phyloP scores from a whole-genome alignment of 30 jellyfish, hydroid and myxozoan genomes.

The Pseudorhiza aurosa region DNA sequence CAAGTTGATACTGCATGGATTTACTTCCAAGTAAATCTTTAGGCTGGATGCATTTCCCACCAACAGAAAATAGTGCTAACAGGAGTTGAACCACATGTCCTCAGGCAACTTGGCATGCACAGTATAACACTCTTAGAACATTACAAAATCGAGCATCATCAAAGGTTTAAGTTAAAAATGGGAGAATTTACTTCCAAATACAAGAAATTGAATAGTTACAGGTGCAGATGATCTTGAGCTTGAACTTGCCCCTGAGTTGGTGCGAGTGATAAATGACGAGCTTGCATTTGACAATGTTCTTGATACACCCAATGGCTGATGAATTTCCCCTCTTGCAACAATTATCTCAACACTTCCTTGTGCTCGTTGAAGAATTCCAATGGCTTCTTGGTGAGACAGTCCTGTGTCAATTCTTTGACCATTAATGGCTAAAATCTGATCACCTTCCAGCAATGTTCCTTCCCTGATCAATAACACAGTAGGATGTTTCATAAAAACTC shows the following conservation, averaged over 20 bases:
- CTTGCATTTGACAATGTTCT: slow-evolving; percentile 60
- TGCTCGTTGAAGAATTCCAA: slow-evolving; percentile 76
- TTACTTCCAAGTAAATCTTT: too few relatives aligned
- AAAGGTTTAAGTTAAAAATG: too few relatives aligned
- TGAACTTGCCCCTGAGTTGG: slow-evolving; percentile 75
- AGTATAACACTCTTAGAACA: too few relatives aligned
- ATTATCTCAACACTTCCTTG: slow-evolving; percentile 84
- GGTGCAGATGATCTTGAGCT: slow-evolving; percentile 72
- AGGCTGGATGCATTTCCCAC: too few relatives aligned
- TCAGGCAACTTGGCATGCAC: too few relatives aligned
- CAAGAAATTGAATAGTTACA: slow-evolving; percentile 20
- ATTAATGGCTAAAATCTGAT: slow-evolving; percentile 92
- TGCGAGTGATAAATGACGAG: slow-evolving; percentile 52
- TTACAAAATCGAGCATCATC: too few relatives aligned
- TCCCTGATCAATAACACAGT: slow-evolving; percentile 47
- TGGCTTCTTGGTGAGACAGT: slow-evolving; percentile 91
- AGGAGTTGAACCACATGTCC: too few relatives aligned
- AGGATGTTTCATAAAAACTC: background rate
- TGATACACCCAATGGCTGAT: slow-evolving; percentile 55
- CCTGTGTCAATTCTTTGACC: slow-evolving; percentile 92
- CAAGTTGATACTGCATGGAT: too few relatives aligned
- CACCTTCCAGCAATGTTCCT: slow-evolving; percentile 90
- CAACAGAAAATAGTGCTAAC: too few relatives aligned
- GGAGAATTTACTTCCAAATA: too few relatives aligned
- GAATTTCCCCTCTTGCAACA: slow-evolving; percentile 91